A percentile compares a stretch with the other conserved stretches of the same genome.
Conservation (phyloP, 2,113 vertebrate species). For the Cettia cetti region DNA sequence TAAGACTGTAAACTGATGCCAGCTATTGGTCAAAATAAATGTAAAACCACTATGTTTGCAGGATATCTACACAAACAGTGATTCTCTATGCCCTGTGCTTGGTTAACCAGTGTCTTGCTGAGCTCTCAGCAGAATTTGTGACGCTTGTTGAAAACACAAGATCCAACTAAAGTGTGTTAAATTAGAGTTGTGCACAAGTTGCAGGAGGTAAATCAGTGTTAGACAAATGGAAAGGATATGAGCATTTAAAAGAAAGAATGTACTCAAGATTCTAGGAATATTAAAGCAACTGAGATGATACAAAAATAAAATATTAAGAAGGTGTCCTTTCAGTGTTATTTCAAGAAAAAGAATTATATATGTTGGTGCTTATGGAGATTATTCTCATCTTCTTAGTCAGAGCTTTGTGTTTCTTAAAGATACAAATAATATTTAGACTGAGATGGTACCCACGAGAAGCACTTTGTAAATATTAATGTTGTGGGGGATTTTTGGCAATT, state of each 20-base stretch:
- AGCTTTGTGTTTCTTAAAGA: background rate
- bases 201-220: background rate
- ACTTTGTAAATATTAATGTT: background rate
- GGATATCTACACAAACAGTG: background rate
- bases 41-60: background rate
- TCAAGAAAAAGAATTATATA: background rate
- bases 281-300: background rate
- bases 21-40: background rate
- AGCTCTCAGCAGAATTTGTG: background rate
- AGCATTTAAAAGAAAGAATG: background rate
- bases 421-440: background rate
- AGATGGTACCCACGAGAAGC: background rate
- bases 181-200: background rate
- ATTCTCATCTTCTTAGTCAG: background rate
- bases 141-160: background rate
- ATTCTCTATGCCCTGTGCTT: background rate
- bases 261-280: background rate
- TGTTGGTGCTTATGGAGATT: background rate
- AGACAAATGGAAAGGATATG: background rate
- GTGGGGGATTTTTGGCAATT: background rate
- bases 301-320: background rate
- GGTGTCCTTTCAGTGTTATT: background rate
- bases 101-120: background rate
- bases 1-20: background rate
- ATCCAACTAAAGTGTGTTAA: background rate